A percentile compares a stretch with the other conserved stretches of the same genome.
Conservation (phyloP, 2,888 invertebrate species). For the Hemistola chrysoprasaria region DNA sequence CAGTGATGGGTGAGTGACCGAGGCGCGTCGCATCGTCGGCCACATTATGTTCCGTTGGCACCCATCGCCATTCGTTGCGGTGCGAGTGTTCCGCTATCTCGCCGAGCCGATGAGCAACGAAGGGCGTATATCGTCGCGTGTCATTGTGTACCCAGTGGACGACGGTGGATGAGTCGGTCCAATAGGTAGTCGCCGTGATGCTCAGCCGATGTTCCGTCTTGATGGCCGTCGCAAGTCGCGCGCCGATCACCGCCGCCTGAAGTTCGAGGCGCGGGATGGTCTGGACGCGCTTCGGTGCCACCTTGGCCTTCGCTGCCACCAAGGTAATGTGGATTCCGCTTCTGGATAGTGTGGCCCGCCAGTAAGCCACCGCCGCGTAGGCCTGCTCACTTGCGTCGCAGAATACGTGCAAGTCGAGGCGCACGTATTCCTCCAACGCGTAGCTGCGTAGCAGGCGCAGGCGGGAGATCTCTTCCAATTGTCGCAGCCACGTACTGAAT, state of each 20-base stretch:
- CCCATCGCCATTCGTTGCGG: conserved; percentile 3
- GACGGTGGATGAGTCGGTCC: conserved; percentile 4
- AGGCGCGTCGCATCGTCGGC: too few species aligned
- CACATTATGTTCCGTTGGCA: background rate
- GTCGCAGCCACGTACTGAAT: background rate
- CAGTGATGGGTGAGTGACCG: too few species aligned
- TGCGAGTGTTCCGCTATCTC: conserved; percentile 12
- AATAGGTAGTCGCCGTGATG: background rate
- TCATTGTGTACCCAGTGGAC: conserved; percentile 20
- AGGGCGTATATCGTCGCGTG: too few species aligned
- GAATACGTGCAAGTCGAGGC: conserved; percentile 24
- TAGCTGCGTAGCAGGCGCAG: conserved; percentile 17
- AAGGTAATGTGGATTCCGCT: background rate
- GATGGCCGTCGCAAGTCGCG: conserved; percentile 11
- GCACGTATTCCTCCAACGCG: background rate
- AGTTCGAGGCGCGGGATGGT: conserved; percentile 9
- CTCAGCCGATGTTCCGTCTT: conserved; percentile 5
- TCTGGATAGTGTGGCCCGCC: background rate
- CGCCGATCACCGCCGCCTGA: conserved; percentile 6
- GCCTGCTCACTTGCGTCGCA: conserved; percentile 30
- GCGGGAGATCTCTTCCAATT: conserved; percentile 1
- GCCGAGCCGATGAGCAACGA: conserved; percentile 19
- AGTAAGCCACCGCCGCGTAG: conserved; percentile 26
- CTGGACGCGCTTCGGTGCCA: conserved; percentile 1
- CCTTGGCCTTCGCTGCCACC: conserved; percentile 8